These are phyloP conservation scores for Micromys minutus DNA, from an alignment of 2,113 vertebrate species.

Conservation along the genomic window DNA sequence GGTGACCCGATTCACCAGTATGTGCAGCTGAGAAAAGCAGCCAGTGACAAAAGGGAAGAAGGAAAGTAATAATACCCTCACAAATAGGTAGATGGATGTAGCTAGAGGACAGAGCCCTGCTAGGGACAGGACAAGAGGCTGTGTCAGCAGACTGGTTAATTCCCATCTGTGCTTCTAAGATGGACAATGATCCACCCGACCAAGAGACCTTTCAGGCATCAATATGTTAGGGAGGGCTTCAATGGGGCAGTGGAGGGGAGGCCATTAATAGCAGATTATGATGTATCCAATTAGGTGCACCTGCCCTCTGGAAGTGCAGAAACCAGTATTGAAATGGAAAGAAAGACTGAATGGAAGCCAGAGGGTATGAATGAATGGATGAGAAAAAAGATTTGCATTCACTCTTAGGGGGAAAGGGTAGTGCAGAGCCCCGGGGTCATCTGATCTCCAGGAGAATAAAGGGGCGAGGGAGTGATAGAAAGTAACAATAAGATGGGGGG, in stretches of 20 bases:
- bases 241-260: background rate
- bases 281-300: background rate
- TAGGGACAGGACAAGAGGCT: background rate
- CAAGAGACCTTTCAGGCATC: background rate
- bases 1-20: rapidly evolving
- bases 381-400: background rate
- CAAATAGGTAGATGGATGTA: background rate
- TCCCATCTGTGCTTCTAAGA: background rate
- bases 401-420: background rate
- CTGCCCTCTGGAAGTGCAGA: background rate
- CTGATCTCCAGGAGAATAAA: background rate
- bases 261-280: background rate
- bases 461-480: background rate
- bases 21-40: background rate
- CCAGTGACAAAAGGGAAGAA: background rate
- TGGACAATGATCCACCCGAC: background rate
- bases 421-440: background rate
- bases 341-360: background rate
- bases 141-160: background rate
- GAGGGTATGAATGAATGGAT: background rate
- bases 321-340: background rate
- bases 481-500: background rate
- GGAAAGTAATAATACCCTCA: background rate
- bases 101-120: rapidly evolving
- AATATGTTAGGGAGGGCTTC: background rate